Base-by-base conservation (phyloP, 2,888 invertebrate species). In the Trachelus troglodyta region DNA sequence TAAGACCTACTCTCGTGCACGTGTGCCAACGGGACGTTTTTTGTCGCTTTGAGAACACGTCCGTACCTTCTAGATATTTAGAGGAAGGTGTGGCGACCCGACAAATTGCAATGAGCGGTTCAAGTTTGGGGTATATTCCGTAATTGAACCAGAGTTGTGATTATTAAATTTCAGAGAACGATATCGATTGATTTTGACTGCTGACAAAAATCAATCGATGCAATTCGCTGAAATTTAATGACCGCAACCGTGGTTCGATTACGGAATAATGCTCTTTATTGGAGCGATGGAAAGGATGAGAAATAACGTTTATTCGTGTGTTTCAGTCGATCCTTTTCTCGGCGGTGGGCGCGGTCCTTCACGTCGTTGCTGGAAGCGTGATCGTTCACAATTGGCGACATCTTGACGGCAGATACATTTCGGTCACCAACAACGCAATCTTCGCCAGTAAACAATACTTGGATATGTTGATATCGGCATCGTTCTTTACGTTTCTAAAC, bases 391-490 rank as follows among this genome's bases (percentile, higher is more conserved):
- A 92, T 79, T 93, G 92, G 92, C 88, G 91, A 80, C 90, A 88
- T 75, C 85, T 89, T 9, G 81, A 85, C 76, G 85, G 88, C 35
- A 84, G 83, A 56, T 87, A 86, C 80, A 89, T 92, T 78, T 92
- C 90, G 75, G 89, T 90, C 76, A 80, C 81, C 81, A 92, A 92
- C 84, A 92, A 93, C 83, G 91, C 92, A 79, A 90, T 92, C 77
- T 93, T 94, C 83, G 94, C 95, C 15, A 94, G 94, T 88, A 94
- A 95, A 87, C 93, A 94, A 86, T 94, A 95, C 86, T 93, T 95
- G 92, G 95, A 95, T 85, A 94, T 95, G 91, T 92, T 95, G 86
- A 93, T 95, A 81, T 93, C 94, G 2, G 94, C 94, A 1, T 94
- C 94, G 35, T 93, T 95, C 68, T 94, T 95, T 85, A 93, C 95